Evolutionary conservation across 2,888 invertebrate genomes (phyloP).

Genomic region (Xestoiulus laeticollis): DNA sequence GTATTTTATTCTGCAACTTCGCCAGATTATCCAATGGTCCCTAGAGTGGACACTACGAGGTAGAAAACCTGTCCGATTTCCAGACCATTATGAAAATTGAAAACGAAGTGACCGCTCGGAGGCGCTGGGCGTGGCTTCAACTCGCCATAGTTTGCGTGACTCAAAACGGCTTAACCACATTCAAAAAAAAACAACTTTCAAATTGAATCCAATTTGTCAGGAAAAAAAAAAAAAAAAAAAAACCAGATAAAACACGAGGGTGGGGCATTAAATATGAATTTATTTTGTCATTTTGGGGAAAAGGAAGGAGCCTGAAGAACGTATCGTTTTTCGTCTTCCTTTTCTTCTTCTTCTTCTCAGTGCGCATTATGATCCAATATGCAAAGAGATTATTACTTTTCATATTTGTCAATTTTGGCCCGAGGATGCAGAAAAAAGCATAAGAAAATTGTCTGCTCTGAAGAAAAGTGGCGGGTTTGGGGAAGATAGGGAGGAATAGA

Average conservation of each 20-base stretch:
- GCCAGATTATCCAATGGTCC: neutral
- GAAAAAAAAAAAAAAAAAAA: neutral
- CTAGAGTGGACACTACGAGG: neutral
- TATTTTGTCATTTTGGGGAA: constrained; percentile 34
- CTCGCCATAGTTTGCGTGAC: neutral
- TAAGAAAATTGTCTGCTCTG: constrained; percentile 4
- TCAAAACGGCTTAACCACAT: neutral
- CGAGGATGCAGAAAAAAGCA: constrained; percentile 9
- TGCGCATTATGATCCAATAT: constrained; percentile 22
- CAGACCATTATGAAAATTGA: neutral
- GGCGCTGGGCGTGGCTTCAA: neutral
- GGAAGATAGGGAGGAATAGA: neutral
- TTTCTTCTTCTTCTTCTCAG: neutral
- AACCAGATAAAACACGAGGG: constrained; percentile 24
- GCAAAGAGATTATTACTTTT: constrained; percentile 43
- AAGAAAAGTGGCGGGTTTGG: neutral
- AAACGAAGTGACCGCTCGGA: neutral
- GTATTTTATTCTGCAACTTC: neutral
- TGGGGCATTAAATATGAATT: constrained; percentile 43
- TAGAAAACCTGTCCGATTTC: neutral
- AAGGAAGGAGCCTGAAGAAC: constrained; percentile 4
- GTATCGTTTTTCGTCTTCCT: constrained; percentile 1
- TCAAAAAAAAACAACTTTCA: neutral
- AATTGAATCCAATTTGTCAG: constrained; percentile 43
- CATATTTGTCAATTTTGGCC: constrained; percentile 43